Evolutionary conservation across 2,113 vertebrate genomes (phyloP).

Genomic region (Tragelaphus buxtoni): DNA sequence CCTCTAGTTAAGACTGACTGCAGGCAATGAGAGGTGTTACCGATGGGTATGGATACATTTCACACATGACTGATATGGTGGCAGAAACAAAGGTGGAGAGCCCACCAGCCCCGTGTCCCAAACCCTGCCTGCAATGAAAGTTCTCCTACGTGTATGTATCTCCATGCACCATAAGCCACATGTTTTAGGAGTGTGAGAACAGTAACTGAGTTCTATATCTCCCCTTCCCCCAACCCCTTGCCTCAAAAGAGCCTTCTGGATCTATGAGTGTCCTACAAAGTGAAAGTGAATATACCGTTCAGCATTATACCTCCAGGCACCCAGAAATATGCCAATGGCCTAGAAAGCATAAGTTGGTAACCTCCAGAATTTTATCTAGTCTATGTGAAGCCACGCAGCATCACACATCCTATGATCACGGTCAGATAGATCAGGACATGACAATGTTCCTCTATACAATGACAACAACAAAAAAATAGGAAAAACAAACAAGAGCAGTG

Average conservation of each 20-base stretch:
- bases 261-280: neutral
- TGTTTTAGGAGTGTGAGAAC: neutral
- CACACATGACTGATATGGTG: neutral
- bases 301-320: neutral
- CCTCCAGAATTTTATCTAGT: neutral
- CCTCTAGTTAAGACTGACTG: neutral
- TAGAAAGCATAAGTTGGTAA: neutral
- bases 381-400: neutral
- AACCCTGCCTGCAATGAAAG: neutral
- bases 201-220: neutral
- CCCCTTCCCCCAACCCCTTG: neutral
- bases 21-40: neutral
- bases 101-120: neutral
- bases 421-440: neutral
- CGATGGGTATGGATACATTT: neutral
- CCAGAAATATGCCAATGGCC: neutral
- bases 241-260: neutral
- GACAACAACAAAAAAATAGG: neutral
- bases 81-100: neutral
- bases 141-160: accelerated
- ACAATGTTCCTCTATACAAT: neutral
- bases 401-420: neutral
- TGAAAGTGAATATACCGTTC: neutral
- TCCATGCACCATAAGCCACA: neutral
- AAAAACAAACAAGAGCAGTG: neutral